phyloP scores from a whole-genome alignment of 2,888 invertebrate genomes.

The Poecilobothrus nobilitatus region DNA sequence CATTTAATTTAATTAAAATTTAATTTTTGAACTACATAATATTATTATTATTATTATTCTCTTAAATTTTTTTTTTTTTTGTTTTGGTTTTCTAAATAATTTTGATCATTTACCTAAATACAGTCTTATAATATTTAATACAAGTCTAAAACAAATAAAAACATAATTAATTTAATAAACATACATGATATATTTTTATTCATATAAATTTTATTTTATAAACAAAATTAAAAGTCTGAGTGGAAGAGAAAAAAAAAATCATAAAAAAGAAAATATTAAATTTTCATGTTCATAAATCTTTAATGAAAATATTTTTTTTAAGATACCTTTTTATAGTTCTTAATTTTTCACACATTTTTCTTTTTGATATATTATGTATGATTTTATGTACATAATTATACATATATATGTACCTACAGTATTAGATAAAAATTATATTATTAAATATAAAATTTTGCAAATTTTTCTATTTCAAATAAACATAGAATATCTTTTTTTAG shows the following conservation, averaged over 20 bases:
- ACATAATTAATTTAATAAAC: neutral
- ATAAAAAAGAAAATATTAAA: neutral
- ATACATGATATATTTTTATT: neutral
- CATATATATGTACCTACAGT: no score
- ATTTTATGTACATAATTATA: no score
- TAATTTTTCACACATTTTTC: constrained; percentile 6
- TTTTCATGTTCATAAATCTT: constrained; percentile 3
- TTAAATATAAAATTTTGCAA: no score
- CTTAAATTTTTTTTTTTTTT: no score
- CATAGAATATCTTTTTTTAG: no score
- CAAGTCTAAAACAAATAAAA: neutral
- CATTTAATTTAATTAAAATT: constrained; percentile 1
- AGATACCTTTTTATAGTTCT: constrained; percentile 4
- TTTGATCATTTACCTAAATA: no score
- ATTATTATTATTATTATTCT: neutral
- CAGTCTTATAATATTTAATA: neutral
- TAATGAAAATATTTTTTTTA: neutral
- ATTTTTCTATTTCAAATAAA: no score
- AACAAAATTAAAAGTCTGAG: no score
- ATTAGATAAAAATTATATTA: no score
- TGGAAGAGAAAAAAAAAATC: neutral
- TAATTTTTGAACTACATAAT: neutral
- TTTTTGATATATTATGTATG: neutral
- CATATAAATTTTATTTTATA: neutral
- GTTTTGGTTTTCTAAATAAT: no score